These are phyloP conservation scores for Tiliacea aurago DNA, from an alignment of 2,888 invertebrate species.

Conservation along the genomic window DNA sequence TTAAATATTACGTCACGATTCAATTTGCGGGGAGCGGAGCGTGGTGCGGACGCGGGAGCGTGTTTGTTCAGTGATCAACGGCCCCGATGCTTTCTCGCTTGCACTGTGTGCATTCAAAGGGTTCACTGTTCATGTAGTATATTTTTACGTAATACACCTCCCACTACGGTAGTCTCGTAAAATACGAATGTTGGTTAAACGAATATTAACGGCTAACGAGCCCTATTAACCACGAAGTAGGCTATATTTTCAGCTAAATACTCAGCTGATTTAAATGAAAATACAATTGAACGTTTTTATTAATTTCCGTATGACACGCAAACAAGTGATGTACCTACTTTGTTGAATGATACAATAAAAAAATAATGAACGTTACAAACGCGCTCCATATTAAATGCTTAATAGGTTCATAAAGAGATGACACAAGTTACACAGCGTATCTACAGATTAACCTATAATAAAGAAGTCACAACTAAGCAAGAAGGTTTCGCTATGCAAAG, in stretches of 20 bases:
- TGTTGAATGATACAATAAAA: slow-evolving; percentile 49
- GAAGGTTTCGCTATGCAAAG: slow-evolving; percentile 52
- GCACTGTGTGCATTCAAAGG: slow-evolving; percentile 44
- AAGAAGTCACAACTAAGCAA: slow-evolving; percentile 35
- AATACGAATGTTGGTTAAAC: slow-evolving; percentile 42
- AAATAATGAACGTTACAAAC: slow-evolving; percentile 52
- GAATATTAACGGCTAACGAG: slow-evolving; percentile 49
- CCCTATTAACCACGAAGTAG: slow-evolving; percentile 44
- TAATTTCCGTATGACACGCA: slow-evolving; percentile 60
- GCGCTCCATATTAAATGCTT: slow-evolving; percentile 33
- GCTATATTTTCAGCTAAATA: slow-evolving; percentile 59
- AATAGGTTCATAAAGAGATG: slow-evolving; percentile 36
- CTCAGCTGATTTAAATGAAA: slow-evolving; percentile 61
- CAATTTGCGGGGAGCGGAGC: slow-evolving; percentile 73
- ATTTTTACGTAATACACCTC: slow-evolving; percentile 35
- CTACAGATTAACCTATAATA: slow-evolving; percentile 46
- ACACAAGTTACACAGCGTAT: slow-evolving; percentile 43
- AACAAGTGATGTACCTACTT: slow-evolving; percentile 54
- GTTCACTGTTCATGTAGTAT: slow-evolving; percentile 35
- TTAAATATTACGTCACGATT: slow-evolving; percentile 78
- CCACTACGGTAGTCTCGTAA: slow-evolving; percentile 26
- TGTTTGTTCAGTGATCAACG: slow-evolving; percentile 63
- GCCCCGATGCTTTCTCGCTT: slow-evolving; percentile 29
- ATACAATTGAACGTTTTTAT: slow-evolving; percentile 56
- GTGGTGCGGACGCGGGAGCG: slow-evolving; percentile 62